A percentile compares a stretch with the other conserved stretches of the same genome.
phyloP scores from a whole-genome alignment of 2,797 vertebrate genomes.

The Arremon aurantiirostris region DNA sequence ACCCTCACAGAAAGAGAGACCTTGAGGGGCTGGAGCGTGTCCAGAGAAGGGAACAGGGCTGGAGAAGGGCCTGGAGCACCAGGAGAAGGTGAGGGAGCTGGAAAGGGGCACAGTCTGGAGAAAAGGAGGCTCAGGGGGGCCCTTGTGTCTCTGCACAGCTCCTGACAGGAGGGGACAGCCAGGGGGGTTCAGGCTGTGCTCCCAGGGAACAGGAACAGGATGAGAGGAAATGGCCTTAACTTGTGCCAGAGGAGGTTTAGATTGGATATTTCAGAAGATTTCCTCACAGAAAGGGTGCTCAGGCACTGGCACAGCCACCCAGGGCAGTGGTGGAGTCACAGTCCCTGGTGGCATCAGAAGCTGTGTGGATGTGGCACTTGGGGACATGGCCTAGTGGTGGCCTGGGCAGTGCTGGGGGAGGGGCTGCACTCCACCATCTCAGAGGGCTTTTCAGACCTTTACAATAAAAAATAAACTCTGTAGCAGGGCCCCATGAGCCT shows the following conservation, averaged over 20 bases:
- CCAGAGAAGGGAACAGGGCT: background rate
- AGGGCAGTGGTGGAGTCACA: background rate
- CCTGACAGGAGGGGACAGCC: background rate
- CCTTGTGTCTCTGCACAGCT: background rate
- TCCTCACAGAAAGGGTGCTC: background rate
- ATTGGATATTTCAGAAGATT: background rate
- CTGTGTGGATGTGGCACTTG: background rate
- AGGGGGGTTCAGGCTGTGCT: rapidly evolving
- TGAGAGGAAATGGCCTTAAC: background rate
- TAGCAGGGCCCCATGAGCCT: background rate
- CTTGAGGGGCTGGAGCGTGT: background rate
- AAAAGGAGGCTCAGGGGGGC: background rate
- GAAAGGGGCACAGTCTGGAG: background rate
- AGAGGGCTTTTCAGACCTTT: background rate
- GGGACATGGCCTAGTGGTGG: background rate
- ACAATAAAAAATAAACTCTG: background rate
- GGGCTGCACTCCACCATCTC: background rate
- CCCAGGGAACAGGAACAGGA: background rate
- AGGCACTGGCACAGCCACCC: background rate
- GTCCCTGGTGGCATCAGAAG: background rate
- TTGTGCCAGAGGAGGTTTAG: background rate
- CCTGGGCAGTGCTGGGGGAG: background rate
- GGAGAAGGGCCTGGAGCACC: background rate
- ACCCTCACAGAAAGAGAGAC: background rate
- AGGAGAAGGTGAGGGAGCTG: rapidly evolving